Evolutionary conservation across 2,888 invertebrate genomes (phyloP).

Genomic region (Archaeoteleia sp.): DNA sequence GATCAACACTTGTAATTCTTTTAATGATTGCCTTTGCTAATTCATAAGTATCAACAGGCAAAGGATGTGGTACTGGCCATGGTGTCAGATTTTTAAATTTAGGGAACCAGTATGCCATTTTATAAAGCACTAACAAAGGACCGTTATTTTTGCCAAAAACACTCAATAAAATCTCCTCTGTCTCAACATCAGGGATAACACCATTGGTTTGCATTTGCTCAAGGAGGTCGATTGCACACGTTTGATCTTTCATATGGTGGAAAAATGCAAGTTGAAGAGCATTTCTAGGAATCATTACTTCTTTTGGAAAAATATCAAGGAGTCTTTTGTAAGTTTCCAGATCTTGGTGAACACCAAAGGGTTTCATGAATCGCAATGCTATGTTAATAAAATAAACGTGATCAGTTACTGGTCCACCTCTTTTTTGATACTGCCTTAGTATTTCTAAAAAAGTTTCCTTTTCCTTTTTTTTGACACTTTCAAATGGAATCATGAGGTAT

Average conservation of each 20-base stretch:
- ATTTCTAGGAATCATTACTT: slow-evolving; percentile 88
- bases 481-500: slow-evolving; percentile 71
- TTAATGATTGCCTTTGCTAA: slow-evolving; percentile 88
- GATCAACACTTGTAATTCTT: slow-evolving; percentile 89
- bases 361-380: slow-evolving; percentile 90
- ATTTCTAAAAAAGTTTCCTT: slow-evolving; percentile 84
- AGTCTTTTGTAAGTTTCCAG: slow-evolving; percentile 90
- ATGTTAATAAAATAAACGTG: slow-evolving; percentile 96
- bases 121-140: slow-evolving; percentile 84
- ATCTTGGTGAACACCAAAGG: slow-evolving; percentile 92
- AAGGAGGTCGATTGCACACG: slow-evolving; percentile 91
- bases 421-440: slow-evolving; percentile 83
- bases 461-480: slow-evolving; percentile 77
- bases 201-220: slow-evolving; percentile 96
- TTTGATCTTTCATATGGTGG: slow-evolving; percentile 97
- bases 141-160: slow-evolving; percentile 88
- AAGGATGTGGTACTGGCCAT: slow-evolving; percentile 85
- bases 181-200: slow-evolving; percentile 93
- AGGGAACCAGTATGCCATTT: slow-evolving; percentile 94
- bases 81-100: slow-evolving; percentile 94
- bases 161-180: slow-evolving; percentile 87
- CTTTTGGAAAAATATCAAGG: slow-evolving; percentile 91
- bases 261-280: slow-evolving; percentile 91
- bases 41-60: slow-evolving; percentile 86
- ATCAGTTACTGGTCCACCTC: slow-evolving; percentile 84